Evolutionary conservation across 2,113 vertebrate genomes (phyloP).

Genomic region (Bubo bubo): DNA sequence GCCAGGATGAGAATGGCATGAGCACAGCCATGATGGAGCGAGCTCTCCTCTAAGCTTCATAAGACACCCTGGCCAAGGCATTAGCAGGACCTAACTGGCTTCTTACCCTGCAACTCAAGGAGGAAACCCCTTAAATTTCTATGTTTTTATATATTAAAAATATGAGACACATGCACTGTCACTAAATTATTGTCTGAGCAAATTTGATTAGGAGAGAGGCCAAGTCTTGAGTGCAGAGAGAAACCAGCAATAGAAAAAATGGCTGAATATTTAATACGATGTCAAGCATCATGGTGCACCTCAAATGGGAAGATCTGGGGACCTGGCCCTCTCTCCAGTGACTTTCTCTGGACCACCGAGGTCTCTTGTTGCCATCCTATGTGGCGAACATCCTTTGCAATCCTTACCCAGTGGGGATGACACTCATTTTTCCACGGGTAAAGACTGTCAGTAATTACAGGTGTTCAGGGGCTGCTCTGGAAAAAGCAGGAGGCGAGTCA

Average conservation of each 20-base stretch:
- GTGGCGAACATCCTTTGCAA: accelerated
- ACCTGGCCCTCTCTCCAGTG: not conserved
- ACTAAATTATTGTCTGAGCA: not conserved
- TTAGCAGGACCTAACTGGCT: not conserved
- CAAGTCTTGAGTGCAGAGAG: not conserved
- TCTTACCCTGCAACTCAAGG: not conserved
- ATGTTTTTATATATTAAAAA: not conserved
- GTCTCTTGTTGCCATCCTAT: not conserved
- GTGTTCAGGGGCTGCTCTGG: not conserved
- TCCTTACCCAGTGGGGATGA: accelerated
- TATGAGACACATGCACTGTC: not conserved
- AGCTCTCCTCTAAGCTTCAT: not conserved
- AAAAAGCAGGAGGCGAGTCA: not conserved
- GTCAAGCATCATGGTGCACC: not conserved
- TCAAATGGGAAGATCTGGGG: not conserved
- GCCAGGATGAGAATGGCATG: not conserved
- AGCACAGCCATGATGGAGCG: not conserved
- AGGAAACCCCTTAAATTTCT: not conserved
- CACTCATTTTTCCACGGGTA: not conserved
- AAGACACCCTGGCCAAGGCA: not conserved
- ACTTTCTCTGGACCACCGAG: not conserved
- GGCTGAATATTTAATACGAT: not conserved
- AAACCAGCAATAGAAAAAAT: not conserved
- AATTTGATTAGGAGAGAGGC: not conserved
- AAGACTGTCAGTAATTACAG: not conserved